Conservation (phyloP, 2,797 vertebrate species). For the Danio choprae region DNA sequence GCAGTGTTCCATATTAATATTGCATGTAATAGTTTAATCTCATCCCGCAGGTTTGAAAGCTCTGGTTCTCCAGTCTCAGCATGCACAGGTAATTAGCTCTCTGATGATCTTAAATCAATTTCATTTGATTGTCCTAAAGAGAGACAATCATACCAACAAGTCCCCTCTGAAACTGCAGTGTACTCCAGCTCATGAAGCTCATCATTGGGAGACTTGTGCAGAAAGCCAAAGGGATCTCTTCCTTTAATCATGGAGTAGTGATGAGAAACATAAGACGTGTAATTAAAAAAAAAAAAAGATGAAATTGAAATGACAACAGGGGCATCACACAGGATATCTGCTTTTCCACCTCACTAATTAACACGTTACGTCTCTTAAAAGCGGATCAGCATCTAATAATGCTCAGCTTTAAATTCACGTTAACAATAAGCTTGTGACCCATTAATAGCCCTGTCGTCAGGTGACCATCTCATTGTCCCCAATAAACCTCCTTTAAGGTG, state of each 20-base stretch:
- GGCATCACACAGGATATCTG: conserved; percentile 26
- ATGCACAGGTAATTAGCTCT: conserved; percentile 19
- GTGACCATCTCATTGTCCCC: background rate
- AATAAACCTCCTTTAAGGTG: background rate
- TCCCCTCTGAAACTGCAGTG: conserved; percentile 18
- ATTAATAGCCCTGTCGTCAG: background rate
- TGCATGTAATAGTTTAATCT: background rate
- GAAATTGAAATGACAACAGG: conserved; percentile 41
- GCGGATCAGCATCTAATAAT: background rate
- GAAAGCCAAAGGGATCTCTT: conserved; percentile 26
- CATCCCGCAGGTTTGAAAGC: background rate
- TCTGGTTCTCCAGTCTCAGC: background rate
- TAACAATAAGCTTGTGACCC: background rate
- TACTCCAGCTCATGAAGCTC: conserved; percentile 16
- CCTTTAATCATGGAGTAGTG: conserved; percentile 35
- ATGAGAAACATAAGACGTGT: conserved; percentile 17
- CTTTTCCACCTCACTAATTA: conserved; percentile 34
- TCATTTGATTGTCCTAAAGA: conserved; percentile 17
- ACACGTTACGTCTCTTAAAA: background rate
- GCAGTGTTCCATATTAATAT: background rate
- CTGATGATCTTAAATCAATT: conserved; percentile 2
- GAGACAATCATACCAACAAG: conserved; percentile 16
- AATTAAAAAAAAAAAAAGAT: conserved; percentile 49
- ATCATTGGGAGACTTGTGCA: background rate
- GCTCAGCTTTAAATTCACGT: background rate